phyloP scores from a whole-genome alignment of 1,140 invertebrate species.

The Eciton burchellii region DNA sequence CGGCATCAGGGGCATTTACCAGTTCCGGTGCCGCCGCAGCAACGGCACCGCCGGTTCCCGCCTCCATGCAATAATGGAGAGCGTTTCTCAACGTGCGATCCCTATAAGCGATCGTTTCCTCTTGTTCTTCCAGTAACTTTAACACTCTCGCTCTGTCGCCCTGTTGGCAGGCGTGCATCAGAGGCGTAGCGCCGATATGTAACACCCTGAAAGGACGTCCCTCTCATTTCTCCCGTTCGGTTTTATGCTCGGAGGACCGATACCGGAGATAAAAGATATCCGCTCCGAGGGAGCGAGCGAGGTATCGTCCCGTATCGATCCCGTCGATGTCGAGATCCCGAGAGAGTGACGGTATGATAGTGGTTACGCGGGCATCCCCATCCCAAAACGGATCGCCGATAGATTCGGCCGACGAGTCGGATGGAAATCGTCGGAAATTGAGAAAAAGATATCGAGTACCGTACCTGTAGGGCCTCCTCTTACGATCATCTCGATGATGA shows the following conservation, averaged over 20 bases:
- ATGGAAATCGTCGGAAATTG: no score
- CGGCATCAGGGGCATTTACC: constrained; percentile 93
- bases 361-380: no score
- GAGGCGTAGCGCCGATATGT: constrained; percentile 88
- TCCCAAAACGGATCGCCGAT: no score
- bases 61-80: constrained; percentile 96
- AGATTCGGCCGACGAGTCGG: no score
- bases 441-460: background rate
- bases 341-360: no score
- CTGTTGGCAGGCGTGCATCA: constrained; percentile 97
- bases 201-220: constrained; percentile 79
- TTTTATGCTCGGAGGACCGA: no score
- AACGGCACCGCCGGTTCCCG: constrained; percentile 90
- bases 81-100: constrained; percentile 95
- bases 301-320: no score
- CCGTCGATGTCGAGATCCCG: no score
- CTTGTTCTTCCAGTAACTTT: constrained; percentile 85
- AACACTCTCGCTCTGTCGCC: constrained; percentile 87
- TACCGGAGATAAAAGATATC: no score
- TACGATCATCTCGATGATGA: constrained; percentile 72
- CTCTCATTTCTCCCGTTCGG: background rate
- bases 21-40: constrained; percentile 92
- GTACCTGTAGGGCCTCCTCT: constrained; percentile 82
- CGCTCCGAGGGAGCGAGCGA: no score
- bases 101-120: constrained; percentile 85